Evolutionary conservation across 2,797 vertebrate genomes (phyloP).

Genomic region (Malacoctenus gilli): DNA sequence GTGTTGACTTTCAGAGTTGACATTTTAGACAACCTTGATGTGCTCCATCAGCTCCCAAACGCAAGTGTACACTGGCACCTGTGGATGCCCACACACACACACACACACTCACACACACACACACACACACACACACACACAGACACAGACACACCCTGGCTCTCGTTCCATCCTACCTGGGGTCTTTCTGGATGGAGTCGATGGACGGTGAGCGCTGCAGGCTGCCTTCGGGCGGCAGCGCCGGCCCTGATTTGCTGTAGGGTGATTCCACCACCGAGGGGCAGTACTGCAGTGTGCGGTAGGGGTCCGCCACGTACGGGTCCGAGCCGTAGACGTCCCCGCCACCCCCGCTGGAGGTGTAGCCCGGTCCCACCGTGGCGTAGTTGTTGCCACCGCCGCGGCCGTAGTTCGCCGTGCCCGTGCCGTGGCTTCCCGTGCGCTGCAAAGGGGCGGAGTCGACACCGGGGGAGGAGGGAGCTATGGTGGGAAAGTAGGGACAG

Average conservation of each 20-base stretch:
- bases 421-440: slow-evolving; percentile 94
- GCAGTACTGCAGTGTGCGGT: slow-evolving; percentile 98
- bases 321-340: slow-evolving; percentile 76
- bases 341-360: slow-evolving; percentile 66
- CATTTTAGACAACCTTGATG: too few relatives aligned
- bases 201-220: slow-evolving; percentile 97
- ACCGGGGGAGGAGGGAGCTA: slow-evolving; percentile 99
- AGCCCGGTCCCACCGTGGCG: slow-evolving; percentile 85
- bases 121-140: slow-evolving; percentile 17
- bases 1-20: too few relatives aligned
- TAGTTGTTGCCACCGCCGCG: slow-evolving; percentile 90
- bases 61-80: too few relatives aligned
- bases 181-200: slow-evolving; percentile 99
- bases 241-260: slow-evolving; percentile 99
- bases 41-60: too few relatives aligned
- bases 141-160: slow-evolving; percentile 20
- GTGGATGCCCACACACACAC: too few relatives aligned
- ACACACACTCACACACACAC: background rate
- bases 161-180: slow-evolving; percentile 86
- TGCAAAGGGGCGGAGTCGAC: slow-evolving; percentile 99
- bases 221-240: slow-evolving; percentile 94
- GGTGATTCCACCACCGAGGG: slow-evolving; percentile 97
- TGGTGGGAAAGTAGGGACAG: slow-evolving; percentile 97
- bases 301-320: slow-evolving; percentile 87
- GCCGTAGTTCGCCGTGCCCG: slow-evolving; percentile 88